Percentiles rank a stretch among this genome's conserved stretches.
Conservation (phyloP, 2,113 vertebrate species). For the Sander lucioperca region DNA sequence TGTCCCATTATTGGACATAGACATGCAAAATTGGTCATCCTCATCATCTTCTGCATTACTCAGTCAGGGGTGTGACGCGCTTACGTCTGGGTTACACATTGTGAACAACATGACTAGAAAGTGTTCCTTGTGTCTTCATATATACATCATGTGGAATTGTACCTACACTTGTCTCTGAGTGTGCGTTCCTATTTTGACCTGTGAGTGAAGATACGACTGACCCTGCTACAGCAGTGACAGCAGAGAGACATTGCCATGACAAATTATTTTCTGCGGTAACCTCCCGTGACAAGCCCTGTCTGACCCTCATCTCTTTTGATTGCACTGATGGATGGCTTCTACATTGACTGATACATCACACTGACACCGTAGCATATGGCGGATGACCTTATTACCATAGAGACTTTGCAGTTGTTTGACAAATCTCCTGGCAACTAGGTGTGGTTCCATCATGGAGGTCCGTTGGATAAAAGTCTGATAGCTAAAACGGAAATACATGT, state of each 20-base stretch:
- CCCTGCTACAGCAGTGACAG: slow-evolving; percentile 4
- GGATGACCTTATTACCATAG: slow-evolving; percentile 18
- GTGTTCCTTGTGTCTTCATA: neutral
- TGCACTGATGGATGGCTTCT: slow-evolving; percentile 25
- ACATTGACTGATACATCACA: slow-evolving; percentile 16
- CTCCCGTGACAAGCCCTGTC: neutral
- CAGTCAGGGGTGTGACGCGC: neutral
- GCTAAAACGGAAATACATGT: neutral
- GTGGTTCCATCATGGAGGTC: slow-evolving; percentile 1
- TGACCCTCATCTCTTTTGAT: slow-evolving; percentile 26
- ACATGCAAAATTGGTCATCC: neutral
- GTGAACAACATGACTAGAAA: neutral
- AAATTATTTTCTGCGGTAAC: slow-evolving; percentile 5
- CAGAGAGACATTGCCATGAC: neutral
- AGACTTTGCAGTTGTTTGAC: slow-evolving; percentile 12
- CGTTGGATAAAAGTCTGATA: neutral
- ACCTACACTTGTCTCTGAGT: neutral
- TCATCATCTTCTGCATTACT: neutral
- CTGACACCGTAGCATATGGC: slow-evolving; percentile 27
- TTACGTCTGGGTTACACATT: neutral
- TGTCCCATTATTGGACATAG: neutral
- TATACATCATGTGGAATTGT: neutral
- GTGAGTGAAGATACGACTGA: slow-evolving; percentile 2
- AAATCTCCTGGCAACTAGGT: slow-evolving; percentile 14
- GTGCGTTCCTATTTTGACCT: slow-evolving; percentile 6